Evolutionary conservation across 2,888 invertebrate genomes (phyloP).

Genomic region (Caenorhabditis japonica): DNA sequence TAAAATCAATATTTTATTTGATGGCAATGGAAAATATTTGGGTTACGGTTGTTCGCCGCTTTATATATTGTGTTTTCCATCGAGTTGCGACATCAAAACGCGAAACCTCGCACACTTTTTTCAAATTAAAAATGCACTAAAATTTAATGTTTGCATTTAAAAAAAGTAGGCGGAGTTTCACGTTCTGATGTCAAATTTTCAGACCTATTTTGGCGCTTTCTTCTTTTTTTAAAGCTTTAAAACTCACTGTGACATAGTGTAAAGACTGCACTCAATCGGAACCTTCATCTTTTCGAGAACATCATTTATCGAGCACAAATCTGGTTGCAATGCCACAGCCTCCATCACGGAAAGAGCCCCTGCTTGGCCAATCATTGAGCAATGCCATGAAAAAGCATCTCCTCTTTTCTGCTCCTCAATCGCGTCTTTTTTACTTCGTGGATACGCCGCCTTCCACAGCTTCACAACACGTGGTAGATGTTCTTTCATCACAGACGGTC

Average conservation of each 20-base stretch:
- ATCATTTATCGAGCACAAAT: slow-evolving; percentile 48
- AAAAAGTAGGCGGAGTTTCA: too few species aligned
- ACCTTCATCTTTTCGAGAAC: slow-evolving; percentile 58
- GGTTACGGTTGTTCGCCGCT: too few species aligned
- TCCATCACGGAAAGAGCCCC: slow-evolving; percentile 86
- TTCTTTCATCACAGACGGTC: slow-evolving; percentile 78
- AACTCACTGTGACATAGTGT: slow-evolving; percentile 62
- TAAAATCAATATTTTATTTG: too few species aligned
- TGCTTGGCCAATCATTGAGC: slow-evolving; percentile 94
- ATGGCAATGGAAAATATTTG: too few species aligned
- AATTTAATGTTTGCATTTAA: too few species aligned
- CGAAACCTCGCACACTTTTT: too few species aligned
- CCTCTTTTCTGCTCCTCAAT: slow-evolving; percentile 87
- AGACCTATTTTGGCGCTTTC: too few species aligned
- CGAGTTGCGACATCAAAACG: too few species aligned
- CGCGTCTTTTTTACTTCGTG: slow-evolving; percentile 93
- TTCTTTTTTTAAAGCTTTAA: not conserved
- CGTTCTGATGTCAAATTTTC: too few species aligned
- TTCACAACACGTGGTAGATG: slow-evolving; percentile 91
- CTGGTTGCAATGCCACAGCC: slow-evolving; percentile 57
- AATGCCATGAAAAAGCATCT: slow-evolving; percentile 94
- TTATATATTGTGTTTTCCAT: too few species aligned
- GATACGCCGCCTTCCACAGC: slow-evolving; percentile 97
- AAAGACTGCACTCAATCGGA: slow-evolving; percentile 61
- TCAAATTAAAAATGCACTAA: too few species aligned